Conservation (phyloP, 1,140 invertebrate genomes). For the Tetragonula clypearis region DNA sequence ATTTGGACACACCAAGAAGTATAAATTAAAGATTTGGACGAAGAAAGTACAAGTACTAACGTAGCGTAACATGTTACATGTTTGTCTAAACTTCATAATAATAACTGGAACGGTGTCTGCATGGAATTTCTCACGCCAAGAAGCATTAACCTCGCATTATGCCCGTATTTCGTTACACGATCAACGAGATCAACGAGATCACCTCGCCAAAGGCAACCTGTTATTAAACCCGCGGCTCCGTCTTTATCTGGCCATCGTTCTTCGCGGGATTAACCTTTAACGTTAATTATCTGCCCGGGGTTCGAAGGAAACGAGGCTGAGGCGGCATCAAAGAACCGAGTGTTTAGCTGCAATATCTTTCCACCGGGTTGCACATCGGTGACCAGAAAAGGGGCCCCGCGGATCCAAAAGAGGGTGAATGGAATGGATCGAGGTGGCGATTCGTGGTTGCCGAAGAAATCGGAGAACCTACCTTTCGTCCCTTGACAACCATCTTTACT, state of each 20-base stretch:
- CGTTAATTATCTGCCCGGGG: slow-evolving; percentile 74
- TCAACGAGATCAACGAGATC: slow-evolving; percentile 14
- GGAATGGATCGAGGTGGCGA: slow-evolving; percentile 37
- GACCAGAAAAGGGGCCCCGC: slow-evolving; percentile 58
- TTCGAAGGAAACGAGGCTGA: slow-evolving; percentile 46
- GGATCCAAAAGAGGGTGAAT: slow-evolving; percentile 54
- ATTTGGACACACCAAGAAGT: no score
- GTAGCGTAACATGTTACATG: neutral
- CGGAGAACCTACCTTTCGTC: slow-evolving; percentile 50
- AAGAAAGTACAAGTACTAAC: neutral
- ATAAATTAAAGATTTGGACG: neutral
- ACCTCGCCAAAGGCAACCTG: slow-evolving; percentile 7
- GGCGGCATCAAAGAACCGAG: slow-evolving; percentile 75
- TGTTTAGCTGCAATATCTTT: slow-evolving; percentile 77
- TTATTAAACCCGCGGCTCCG: slow-evolving; percentile 41
- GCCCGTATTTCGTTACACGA: neutral
- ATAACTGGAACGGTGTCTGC: neutral
- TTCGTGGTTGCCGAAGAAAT: slow-evolving; percentile 67
- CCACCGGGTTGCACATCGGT: slow-evolving; percentile 72
- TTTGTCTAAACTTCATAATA: neutral
- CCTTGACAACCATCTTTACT: slow-evolving; percentile 22
- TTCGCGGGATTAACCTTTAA: slow-evolving; percentile 74
- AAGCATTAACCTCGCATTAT: neutral
- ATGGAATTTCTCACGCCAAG: neutral
- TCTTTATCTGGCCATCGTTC: slow-evolving; percentile 57